A percentile compares a stretch with the other conserved stretches of the same genome.
Evolutionary conservation across 1,140 invertebrate genomes (phyloP).

Genomic region (Brachionus manjavacas): DNA sequence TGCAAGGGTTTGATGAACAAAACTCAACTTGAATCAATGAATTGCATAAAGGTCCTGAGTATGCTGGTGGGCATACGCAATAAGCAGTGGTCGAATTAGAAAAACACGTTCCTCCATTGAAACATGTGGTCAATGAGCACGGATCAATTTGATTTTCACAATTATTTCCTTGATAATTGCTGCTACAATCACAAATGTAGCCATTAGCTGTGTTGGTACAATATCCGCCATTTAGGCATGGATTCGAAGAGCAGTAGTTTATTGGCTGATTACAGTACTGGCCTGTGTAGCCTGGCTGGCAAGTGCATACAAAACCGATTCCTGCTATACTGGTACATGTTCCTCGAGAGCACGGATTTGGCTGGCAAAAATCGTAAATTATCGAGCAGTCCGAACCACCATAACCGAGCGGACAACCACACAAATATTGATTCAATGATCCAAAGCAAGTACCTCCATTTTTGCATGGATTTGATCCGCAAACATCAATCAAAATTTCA

Average conservation of each 20-base stretch:
- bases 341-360: constrained; percentile 20
- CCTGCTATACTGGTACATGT: constrained; percentile 25
- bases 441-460: constrained; percentile 43
- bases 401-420: constrained; percentile 9
- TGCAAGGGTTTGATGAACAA: constrained; percentile 8
- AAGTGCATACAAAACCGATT: constrained; percentile 62
- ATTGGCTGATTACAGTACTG: constrained; percentile 46
- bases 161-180: constrained; percentile 42
- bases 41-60: constrained; percentile 9
- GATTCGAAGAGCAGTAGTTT: constrained; percentile 46
- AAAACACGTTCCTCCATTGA: constrained; percentile 39
- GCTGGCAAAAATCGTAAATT: not conserved
- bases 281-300: constrained; percentile 59
- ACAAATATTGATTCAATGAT: constrained; percentile 8
- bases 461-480: constrained; percentile 43
- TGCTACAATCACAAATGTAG: constrained; percentile 47
- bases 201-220: constrained; percentile 43
- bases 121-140: constrained; percentile 42
- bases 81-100: not conserved
- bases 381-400: constrained; percentile 44
- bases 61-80: not conserved
- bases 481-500: constrained; percentile 43
- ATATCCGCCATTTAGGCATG: constrained; percentile 48
- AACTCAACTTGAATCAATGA: not conserved
- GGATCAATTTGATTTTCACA: constrained; percentile 42